Conservation (phyloP, 2,797 vertebrate genomes). For the Leuciscus waleckii region DNA sequence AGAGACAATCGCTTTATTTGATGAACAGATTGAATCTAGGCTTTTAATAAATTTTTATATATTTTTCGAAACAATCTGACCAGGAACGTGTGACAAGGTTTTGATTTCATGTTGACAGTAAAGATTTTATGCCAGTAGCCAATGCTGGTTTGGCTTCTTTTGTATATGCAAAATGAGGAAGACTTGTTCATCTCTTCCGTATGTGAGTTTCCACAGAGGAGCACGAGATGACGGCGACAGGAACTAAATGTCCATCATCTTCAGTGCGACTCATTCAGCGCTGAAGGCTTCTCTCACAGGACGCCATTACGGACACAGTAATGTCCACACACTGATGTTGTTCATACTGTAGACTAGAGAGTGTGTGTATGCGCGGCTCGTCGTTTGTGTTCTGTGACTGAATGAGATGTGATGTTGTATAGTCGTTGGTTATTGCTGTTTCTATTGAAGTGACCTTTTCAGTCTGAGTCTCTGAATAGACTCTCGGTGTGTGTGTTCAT, state of each 20-base stretch:
- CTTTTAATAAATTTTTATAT: too few relatives aligned
- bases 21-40: too few relatives aligned
- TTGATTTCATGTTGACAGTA: background rate
- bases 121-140: background rate
- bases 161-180: background rate
- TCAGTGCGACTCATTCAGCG: too few relatives aligned
- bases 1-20: too few relatives aligned
- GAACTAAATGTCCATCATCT: background rate
- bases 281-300: background rate
- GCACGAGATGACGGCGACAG: background rate
- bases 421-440: background rate
- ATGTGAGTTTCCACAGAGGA: background rate
- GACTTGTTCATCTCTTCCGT: background rate
- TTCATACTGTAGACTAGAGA: background rate
- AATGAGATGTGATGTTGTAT: background rate
- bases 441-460: conserved; percentile 37
- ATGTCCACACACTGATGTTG: background rate
- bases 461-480: conserved; percentile 16
- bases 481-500: background rate
- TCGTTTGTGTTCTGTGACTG: background rate
- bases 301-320: background rate
- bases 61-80: background rate
- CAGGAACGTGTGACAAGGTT: background rate
- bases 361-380: background rate
- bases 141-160: background rate